Percentiles rank a stretch among this genome's conserved stretches.
Evolutionary conservation across 2,888 invertebrate species (phyloP).

Genomic region (Lysandra coridon): DNA sequence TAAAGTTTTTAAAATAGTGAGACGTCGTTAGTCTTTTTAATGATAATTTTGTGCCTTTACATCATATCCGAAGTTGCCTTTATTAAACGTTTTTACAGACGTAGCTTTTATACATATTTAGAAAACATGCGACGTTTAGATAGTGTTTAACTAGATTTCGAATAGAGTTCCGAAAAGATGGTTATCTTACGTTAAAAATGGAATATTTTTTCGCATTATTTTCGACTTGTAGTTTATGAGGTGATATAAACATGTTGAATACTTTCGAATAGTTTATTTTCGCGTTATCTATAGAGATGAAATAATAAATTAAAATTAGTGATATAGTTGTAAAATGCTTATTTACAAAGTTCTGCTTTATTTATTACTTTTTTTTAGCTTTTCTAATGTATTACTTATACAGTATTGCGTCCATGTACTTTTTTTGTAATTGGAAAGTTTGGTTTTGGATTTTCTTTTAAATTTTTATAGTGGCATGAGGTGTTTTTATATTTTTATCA

Average conservation of each 20-base stretch:
- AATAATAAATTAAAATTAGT: constrained; percentile 56
- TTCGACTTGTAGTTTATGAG: constrained; percentile 33
- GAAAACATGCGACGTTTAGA: constrained; percentile 55
- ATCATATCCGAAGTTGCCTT: constrained; percentile 78
- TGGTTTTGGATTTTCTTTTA: constrained; percentile 35
- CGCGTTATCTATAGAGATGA: constrained; percentile 59
- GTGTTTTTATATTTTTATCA: constrained; percentile 38
- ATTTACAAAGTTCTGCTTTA: constrained; percentile 48
- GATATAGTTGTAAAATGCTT: constrained; percentile 54
- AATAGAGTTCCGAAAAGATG: constrained; percentile 38
- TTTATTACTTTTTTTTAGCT: constrained; percentile 43
- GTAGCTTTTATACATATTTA: constrained; percentile 71
- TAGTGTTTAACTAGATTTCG: constrained; percentile 50
- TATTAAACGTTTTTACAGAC: constrained; percentile 55
- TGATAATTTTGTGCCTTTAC: constrained; percentile 71
- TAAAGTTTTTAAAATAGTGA: constrained; percentile 52
- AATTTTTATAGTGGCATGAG: constrained; percentile 34
- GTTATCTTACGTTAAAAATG: constrained; percentile 8
- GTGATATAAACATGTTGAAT: constrained; percentile 69
- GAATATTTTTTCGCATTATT: constrained; percentile 26
- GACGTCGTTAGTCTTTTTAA: constrained; percentile 55
- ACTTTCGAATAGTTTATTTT: constrained; percentile 76
- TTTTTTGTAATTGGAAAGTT: constrained; percentile 33
- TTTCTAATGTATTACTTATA: constrained; percentile 42
- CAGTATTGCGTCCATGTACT: constrained; percentile 38